Percentiles rank a stretch among this genome's conserved stretches.
Evolutionary conservation across 2,888 invertebrate species (phyloP).

Genomic region (Ormyrus labotus): DNA sequence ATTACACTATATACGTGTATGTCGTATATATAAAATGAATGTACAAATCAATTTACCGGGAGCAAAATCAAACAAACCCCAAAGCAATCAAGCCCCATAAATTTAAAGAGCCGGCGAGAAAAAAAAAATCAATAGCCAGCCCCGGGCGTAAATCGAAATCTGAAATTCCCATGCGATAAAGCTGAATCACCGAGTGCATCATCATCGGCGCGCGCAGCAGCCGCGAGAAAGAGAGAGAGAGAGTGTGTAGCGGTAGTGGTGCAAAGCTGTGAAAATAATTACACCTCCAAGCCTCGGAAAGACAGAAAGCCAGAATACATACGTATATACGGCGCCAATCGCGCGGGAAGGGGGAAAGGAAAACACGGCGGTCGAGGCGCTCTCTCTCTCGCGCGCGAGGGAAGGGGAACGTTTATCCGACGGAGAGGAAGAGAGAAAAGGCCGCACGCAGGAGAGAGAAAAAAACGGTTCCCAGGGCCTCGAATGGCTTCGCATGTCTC

Average conservation of each 20-base stretch:
- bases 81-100: constrained; percentile 4
- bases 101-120: neutral
- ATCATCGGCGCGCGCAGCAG: neutral
- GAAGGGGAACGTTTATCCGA: neutral
- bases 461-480: constrained; percentile 74
- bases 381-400: too few relatives aligned
- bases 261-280: constrained; percentile 74
- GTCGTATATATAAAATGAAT: too few relatives aligned
- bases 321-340: constrained; percentile 5
- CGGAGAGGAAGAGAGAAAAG: constrained; percentile 15
- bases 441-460: constrained; percentile 54
- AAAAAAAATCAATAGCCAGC: neutral
- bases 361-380: constrained; percentile 7
- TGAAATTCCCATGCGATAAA: constrained; percentile 12
- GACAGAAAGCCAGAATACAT: constrained; percentile 60
- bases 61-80: neutral
- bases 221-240: too few relatives aligned
- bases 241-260: constrained; percentile 34
- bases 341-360: constrained; percentile 37
- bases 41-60: too few relatives aligned
- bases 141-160: neutral
- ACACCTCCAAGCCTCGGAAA: constrained; percentile 63
- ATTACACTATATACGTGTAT: too few relatives aligned
- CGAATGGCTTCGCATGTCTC: constrained; percentile 72
- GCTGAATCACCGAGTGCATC: constrained; percentile 18